A percentile compares a stretch with the other conserved stretches of the same genome.
phyloP scores from a whole-genome alignment of 2,888 invertebrate genomes.

The Gymnocheta viridis region DNA sequence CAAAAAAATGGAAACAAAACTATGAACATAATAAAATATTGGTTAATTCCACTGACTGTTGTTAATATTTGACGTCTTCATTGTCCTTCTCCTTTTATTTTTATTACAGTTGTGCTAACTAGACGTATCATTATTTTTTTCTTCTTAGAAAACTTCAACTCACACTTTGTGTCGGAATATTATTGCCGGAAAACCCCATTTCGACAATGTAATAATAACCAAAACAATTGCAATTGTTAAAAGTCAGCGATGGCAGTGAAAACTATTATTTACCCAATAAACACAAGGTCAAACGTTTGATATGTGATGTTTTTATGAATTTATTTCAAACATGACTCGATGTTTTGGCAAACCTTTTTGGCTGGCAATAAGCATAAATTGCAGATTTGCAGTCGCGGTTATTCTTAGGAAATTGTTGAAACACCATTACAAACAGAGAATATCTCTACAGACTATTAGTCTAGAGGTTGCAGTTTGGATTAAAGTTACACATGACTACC shows the following conservation, averaged over 20 bases:
- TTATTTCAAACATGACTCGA: too few species aligned
- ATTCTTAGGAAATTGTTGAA: too few species aligned
- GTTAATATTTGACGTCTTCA: not conserved
- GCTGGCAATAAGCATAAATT: too few species aligned
- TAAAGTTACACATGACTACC: too few species aligned
- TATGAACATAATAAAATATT: constrained; percentile 20
- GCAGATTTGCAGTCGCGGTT: too few species aligned
- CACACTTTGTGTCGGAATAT: constrained; percentile 7
- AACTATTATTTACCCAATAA: not conserved
- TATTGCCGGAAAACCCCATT: constrained; percentile 31
- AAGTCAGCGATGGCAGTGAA: not conserved
- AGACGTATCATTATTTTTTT: constrained; percentile 25
- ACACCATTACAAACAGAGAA: too few species aligned
- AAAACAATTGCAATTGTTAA: constrained; percentile 1
- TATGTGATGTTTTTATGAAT: too few species aligned
- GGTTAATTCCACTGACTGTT: constrained; percentile 36
- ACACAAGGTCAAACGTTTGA: too few species aligned
- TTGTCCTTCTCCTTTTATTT: constrained; percentile 33
- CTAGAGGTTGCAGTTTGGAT: too few species aligned
- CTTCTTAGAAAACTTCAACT: constrained; percentile 12
- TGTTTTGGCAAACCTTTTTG: too few species aligned
- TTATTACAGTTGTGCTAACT: constrained; percentile 12
- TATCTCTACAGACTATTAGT: too few species aligned
- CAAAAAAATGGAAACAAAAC: not conserved
- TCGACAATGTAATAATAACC: not conserved